Evolutionary conservation across 2,113 vertebrate genomes (phyloP), one percentile per base, ranked within the genome.

Genomic region (Tragulus kanchil): DNA sequence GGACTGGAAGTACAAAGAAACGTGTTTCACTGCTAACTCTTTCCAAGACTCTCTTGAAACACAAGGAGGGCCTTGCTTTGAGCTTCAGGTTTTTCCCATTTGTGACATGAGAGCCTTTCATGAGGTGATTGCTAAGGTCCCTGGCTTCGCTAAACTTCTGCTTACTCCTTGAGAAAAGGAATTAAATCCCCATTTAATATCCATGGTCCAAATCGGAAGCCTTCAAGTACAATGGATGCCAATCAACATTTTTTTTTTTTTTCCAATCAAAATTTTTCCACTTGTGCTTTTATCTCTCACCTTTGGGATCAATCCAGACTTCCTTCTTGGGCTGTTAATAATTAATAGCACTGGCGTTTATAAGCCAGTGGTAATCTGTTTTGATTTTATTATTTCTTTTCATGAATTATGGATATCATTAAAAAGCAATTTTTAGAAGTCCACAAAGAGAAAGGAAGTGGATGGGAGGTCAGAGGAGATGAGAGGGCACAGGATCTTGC

Each of bases 361-460:
- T 97, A 89, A 95, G 95, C 50, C 82, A 88, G 89, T 52, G 86
- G 65, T 97, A 97, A 96, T 94, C 97, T 86, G 95, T 97, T 97
- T 98, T 97, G 93, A 97, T 97, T 97, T 96, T 93, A 95, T 97
- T 8, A 0, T 96, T 97, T 98, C 90, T 97, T 96, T 97, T 94
- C 71, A 97, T 97, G 96, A 97, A 97, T 97, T 97, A 97, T 97
- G 92, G 90, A 97, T 97, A 97, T 92, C 73, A 95, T 97, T 96
- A 95, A 98, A 97, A 97, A 97, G 73, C 26, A 26, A 97, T 96
- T 93, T 96, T 97, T 77, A 45, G 67, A 90, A 95, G 54, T 96
- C 90, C 59, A 62, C 84, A 54, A 91, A 93, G 67, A 84, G 82
- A 96, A 94, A 1, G 0, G 82, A 97, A 96, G 95, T 92, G 92